Conservation (phyloP, 2,888 invertebrate species). For the Protodeltote pygarga region DNA sequence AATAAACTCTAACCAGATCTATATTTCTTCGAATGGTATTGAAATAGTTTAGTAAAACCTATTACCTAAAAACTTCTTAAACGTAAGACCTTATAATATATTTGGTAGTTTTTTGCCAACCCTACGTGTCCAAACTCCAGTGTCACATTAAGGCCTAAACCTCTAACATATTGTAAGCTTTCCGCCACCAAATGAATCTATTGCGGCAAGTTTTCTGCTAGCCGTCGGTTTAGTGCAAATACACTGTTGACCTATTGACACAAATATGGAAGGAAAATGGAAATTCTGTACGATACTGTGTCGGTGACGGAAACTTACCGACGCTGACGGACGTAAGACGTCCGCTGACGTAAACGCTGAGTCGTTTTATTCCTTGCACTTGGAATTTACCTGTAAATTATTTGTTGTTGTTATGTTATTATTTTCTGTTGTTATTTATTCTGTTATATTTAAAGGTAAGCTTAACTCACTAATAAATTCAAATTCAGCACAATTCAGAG, state of each 20-base stretch:
- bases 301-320: not conserved
- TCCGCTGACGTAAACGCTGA: not conserved
- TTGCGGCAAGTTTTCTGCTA: conserved; percentile 14
- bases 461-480: too few relatives aligned
- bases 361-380: not conserved
- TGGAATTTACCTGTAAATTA: too few relatives aligned
- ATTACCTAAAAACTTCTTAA: too few relatives aligned
- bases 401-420: too few relatives aligned
- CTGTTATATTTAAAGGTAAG: too few relatives aligned
- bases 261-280: not conserved
- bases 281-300: not conserved
- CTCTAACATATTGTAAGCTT: conserved; percentile 46
- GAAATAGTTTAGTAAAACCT: too few relatives aligned
- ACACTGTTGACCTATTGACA: conserved; percentile 1
- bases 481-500: too few relatives aligned
- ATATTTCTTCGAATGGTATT: too few relatives aligned
- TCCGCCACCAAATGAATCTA: conserved; percentile 36
- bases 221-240: conserved; percentile 10
- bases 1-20: too few relatives aligned
- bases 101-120: conserved; percentile 13
- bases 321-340: not conserved
- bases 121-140: conserved; percentile 24
- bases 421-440: too few relatives aligned
- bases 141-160: conserved; percentile 43
- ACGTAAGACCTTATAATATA: too few relatives aligned